Conservation (phyloP, 2,797 vertebrate genomes). For the Coilia nasus region DNA sequence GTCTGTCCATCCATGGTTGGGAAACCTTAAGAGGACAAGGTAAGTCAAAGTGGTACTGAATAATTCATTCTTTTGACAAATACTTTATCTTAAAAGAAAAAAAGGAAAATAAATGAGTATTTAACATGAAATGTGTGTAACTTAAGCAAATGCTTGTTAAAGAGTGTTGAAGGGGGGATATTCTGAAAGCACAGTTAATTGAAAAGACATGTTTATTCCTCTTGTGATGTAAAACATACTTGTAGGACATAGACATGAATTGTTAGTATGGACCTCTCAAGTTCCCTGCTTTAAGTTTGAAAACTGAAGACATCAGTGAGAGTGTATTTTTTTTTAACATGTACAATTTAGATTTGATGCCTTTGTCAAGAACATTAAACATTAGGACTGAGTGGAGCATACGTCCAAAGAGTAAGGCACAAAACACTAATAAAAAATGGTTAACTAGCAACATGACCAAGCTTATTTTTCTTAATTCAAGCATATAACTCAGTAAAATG, state of each 20-base stretch:
- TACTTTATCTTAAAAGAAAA: conserved; percentile 13
- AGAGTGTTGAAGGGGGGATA: background rate
- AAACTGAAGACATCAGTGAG: conserved; percentile 3
- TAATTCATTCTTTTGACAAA: conserved; percentile 21
- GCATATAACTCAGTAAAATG: conserved; percentile 52
- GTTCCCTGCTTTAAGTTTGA: conserved; percentile 49
- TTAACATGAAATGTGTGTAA: conserved; percentile 11
- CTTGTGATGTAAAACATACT: background rate
- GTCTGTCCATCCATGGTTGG: conserved; percentile 75
- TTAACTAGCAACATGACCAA: conserved; percentile 54
- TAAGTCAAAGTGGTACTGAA: conserved; percentile 21
- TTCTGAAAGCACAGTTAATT: background rate
- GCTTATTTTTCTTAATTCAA: conserved; percentile 42
- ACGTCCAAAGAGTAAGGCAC: conserved; percentile 65
- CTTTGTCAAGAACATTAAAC: conserved; percentile 33
- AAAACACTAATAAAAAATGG: conserved; percentile 61
- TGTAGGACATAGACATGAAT: background rate
- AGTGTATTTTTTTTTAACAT: conserved; percentile 11
- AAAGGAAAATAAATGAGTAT: conserved; percentile 8
- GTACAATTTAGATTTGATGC: conserved; percentile 38
- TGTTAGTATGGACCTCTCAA: conserved; percentile 7
- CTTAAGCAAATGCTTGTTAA: background rate
- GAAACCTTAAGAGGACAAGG: conserved; percentile 65
- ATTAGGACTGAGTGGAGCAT: conserved; percentile 46
- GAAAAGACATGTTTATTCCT: background rate